A percentile compares a stretch with the other conserved stretches of the same genome.
Conservation (phyloP, 2,888 invertebrate genomes). For the Dorcus parallelipipedus region DNA sequence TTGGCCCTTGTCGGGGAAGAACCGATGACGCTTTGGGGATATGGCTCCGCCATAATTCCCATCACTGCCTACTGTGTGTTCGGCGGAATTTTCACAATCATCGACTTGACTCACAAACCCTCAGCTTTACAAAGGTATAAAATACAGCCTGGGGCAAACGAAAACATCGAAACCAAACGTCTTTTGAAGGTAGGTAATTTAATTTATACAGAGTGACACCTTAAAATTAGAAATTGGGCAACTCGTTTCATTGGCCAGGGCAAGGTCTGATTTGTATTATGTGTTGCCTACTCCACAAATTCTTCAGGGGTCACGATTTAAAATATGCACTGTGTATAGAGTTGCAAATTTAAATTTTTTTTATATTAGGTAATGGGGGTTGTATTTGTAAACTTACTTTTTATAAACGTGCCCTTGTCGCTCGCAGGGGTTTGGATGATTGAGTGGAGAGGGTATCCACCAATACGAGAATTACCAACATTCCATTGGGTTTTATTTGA, state of each 20-base stretch:
- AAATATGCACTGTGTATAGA: too few relatives aligned
- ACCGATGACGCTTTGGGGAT: constrained; percentile 62
- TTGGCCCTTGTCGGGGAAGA: constrained; percentile 65
- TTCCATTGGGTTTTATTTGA: constrained; percentile 75
- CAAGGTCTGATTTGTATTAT: background rate
- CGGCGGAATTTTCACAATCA: constrained; percentile 69
- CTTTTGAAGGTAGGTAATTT: constrained; percentile 53
- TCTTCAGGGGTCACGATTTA: too few relatives aligned
- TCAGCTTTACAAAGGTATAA: constrained; percentile 70
- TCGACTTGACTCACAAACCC: constrained; percentile 75
- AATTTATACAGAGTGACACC: background rate
- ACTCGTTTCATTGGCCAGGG: too few relatives aligned
- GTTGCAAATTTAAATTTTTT: too few relatives aligned
- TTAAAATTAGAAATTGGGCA: too few relatives aligned
- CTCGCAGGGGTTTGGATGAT: constrained; percentile 60
- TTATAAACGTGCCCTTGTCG: constrained; percentile 65
- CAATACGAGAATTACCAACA: constrained; percentile 67
- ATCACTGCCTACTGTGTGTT: constrained; percentile 71
- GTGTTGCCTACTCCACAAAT: too few relatives aligned
- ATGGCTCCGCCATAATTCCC: constrained; percentile 60
- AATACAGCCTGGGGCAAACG: constrained; percentile 77
- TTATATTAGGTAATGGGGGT: constrained; percentile 59
- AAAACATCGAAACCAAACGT: constrained; percentile 64
- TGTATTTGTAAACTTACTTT: constrained; percentile 71
- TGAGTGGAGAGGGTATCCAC: constrained; percentile 64